Evolutionary conservation across 2,888 invertebrate genomes (phyloP), one percentile per base, ranked within the genome.

Genomic region (Thereva nobilitata): DNA sequence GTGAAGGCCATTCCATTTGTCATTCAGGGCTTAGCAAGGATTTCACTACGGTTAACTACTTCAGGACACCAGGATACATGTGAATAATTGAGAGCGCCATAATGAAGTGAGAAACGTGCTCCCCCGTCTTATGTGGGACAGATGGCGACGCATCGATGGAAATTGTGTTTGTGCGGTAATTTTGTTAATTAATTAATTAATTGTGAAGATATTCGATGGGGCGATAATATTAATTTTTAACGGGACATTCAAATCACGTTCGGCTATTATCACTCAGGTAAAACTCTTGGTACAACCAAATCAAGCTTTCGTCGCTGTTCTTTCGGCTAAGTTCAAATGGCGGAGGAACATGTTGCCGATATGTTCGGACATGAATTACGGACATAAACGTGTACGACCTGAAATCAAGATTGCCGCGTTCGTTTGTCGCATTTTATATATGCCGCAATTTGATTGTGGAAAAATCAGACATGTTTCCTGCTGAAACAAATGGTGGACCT

Each of bases 1-100:
- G 53, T 42, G 42, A 52, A 53, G 64, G n/a, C 66, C 38, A 50
- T 66, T 66, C 49, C 66, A 66, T 66, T 66, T 66, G 66, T 66
- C 57, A 66, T 57, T 66, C 50, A 52, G 52, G 41, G 65, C 65
- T 65, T 65, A 64, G 44, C 38, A 64, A 54, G 64, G 64, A 64
- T 64, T 64, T 64, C 9, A 64, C 12, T 55, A 45, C 47, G 61
- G 61, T 61, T 61, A 61, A 61, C 61, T 49, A 61, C 23, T 49
- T 34, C 50, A 23, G 23, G 23, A 23, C 23, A 23, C 23, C 61
- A 12, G 41, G 40, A 40, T 61, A 61, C 61, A 61, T 50, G 61
- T 61, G 61, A 61, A 61, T 61, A 61, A 61, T 61, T 61, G 61
- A 61, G 41, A 12, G 45, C 12, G 50, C 37, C 23, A 50, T 61